These are phyloP conservation scores for Drosophila quadrilineata DNA, from an alignment of 1,140 invertebrate genomes.

Conservation along the genomic window DNA sequence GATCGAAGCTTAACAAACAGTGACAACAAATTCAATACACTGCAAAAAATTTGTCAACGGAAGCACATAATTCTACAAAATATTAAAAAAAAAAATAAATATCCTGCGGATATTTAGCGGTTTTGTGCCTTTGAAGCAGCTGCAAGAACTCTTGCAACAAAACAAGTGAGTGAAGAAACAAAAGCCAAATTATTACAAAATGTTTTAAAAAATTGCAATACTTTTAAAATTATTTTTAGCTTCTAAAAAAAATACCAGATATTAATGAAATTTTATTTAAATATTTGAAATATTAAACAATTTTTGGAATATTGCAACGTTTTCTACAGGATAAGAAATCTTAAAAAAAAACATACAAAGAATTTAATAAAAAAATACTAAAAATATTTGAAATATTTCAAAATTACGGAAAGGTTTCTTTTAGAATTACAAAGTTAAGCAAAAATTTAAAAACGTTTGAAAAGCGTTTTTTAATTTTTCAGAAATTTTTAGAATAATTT, in stretches of 20 bases:
- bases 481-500: too few species aligned
- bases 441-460: too few species aligned
- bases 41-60: constrained; percentile 28
- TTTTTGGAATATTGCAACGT: too few species aligned
- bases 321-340: too few species aligned
- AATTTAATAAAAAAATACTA: too few species aligned
- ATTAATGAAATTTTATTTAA: too few species aligned
- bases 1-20: constrained; percentile 1
- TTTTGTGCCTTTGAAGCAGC: constrained; percentile 13
- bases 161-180: constrained; percentile 67
- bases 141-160: constrained; percentile 37
- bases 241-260: background rate
- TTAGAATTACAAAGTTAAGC: too few species aligned
- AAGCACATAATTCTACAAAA: constrained; percentile 12
- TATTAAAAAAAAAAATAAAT: constrained; percentile 5
- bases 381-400: too few species aligned
- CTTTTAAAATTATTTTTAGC: background rate
- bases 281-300: too few species aligned
- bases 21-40: constrained; percentile 1
- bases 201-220: background rate
- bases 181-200: constrained; percentile 12
- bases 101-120: constrained; percentile 34
- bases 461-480: too few species aligned
- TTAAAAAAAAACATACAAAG: too few species aligned
- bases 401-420: too few species aligned